A percentile compares a stretch with the other conserved stretches of the same genome.
These are phyloP conservation scores for Lacanobia oleracea DNA, from an alignment of 2,888 invertebrate species.

Conservation along the genomic window DNA sequence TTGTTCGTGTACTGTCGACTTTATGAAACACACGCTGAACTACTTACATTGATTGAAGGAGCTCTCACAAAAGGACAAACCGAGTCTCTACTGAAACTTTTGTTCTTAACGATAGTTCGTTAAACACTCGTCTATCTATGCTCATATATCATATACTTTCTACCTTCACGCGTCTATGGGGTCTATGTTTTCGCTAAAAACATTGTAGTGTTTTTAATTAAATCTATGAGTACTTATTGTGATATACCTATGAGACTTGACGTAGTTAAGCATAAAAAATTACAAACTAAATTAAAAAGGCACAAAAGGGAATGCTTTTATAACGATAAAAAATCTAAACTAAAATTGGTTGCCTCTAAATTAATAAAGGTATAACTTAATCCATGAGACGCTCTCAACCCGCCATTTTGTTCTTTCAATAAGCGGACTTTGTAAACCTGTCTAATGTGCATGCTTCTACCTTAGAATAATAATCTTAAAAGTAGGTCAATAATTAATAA, in stretches of 20 bases:
- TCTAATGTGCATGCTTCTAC: not conserved
- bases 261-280: not conserved
- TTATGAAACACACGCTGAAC: conserved; percentile 37
- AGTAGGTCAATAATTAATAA: conserved; percentile 9
- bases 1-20: conserved; percentile 21
- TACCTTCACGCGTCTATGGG: not conserved
- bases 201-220: not conserved
- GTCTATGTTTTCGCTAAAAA: not conserved
- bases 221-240: not conserved
- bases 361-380: not conserved
- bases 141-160: not conserved
- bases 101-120: conserved; percentile 27
- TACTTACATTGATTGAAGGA: conserved; percentile 44
- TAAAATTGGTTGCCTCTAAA: conserved; percentile 8
- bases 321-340: conserved; percentile 23
- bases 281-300: conserved; percentile 60
- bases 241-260: not conserved
- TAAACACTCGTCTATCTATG: conserved; percentile 16
- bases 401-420: not conserved
- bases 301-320: conserved; percentile 62
- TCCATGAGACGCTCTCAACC: too few relatives aligned
- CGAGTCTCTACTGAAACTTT: conserved; percentile 36
- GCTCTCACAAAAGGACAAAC: conserved; percentile 41
- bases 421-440: not conserved
- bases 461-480: not conserved